Base-by-base conservation (phyloP, 2,888 invertebrate species). In the Drosophila emarginata region DNA sequence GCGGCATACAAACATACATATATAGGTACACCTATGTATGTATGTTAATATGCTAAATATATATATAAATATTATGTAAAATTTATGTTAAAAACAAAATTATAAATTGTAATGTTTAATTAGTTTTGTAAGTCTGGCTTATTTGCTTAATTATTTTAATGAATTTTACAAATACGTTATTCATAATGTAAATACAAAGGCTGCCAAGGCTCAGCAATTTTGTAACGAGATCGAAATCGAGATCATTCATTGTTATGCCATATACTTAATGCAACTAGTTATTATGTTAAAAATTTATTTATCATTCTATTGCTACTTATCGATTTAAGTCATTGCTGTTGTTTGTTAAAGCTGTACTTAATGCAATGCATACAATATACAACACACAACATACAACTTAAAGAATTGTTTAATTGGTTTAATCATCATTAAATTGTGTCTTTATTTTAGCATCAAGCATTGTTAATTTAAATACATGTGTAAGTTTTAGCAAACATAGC, bases 331-430 rank as follows among this genome's bases (percentile, higher is more conserved):
- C 70, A 85, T 64, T 86, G 78, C 87, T 82, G 88, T 82, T 87
- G 78, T 82, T 85, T 86, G 86, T 82, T 82, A 86, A 83, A 75
- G 80, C 83, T 83, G 82, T 82, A 82, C 82, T 82, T 86, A 82
- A 87, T 67, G 56, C 53, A 45, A 71, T 40, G 57, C 36, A 40
- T 50, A 64, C 70, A 50, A 60, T 6, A n/a, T n/a, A 50, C 11
- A 45, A 45, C 18, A 39, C 1, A 15, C 14, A 18, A 18, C 39
- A 52, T 52, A 61, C 5, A 26, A 26, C 26, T 23, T 5, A 26
- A 45, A 65, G 56, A 64, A 61, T 32, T 15, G 51, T 61, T 64
- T 50, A 15, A 64, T 58, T 64, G 61, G 62, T 61, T 70, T 14
- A 36, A 37, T 68, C 67, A 63, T 28, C 58, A 74, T 69, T 2